Evolutionary conservation across 2,113 vertebrate genomes (phyloP).

Genomic region (Micromys minutus): DNA sequence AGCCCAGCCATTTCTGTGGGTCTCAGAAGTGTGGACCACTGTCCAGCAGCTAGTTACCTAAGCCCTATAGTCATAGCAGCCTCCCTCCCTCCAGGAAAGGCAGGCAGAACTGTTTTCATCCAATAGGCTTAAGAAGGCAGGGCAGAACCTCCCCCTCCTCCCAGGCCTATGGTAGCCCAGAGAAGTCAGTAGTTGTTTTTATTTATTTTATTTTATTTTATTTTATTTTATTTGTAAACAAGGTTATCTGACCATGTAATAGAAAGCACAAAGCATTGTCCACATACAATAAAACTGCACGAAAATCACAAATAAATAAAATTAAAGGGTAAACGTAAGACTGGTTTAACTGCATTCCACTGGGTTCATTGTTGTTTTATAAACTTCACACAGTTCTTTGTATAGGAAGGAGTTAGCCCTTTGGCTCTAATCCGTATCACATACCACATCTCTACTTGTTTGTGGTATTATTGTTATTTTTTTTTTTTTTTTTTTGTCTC

Average conservation of each 20-base stretch:
- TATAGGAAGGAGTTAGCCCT: conserved; percentile 28
- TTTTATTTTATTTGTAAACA: background rate
- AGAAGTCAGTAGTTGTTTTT: background rate
- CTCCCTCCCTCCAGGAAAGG: background rate
- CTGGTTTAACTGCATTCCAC: background rate
- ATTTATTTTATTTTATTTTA: no score
- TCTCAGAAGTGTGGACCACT: background rate
- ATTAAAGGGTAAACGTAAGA: background rate
- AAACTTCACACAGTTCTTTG: conserved; percentile 53
- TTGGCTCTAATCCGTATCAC: background rate
- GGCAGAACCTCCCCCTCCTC: background rate
- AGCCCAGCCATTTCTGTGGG: background rate
- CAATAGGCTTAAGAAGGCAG: background rate
- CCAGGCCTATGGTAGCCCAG: background rate
- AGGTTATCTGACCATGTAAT: background rate
- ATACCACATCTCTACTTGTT: background rate
- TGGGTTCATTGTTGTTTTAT: background rate
- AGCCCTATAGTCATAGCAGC: background rate
- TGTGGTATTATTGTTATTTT: no score
- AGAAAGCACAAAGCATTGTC: background rate
- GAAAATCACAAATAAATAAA: conserved; percentile 5
- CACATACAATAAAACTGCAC: background rate
- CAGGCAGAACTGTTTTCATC: background rate
- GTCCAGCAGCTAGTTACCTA: background rate
- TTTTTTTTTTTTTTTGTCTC: background rate